Evolutionary conservation across 1,140 invertebrate genomes (phyloP).

Genomic region (Orius insidiosus): DNA sequence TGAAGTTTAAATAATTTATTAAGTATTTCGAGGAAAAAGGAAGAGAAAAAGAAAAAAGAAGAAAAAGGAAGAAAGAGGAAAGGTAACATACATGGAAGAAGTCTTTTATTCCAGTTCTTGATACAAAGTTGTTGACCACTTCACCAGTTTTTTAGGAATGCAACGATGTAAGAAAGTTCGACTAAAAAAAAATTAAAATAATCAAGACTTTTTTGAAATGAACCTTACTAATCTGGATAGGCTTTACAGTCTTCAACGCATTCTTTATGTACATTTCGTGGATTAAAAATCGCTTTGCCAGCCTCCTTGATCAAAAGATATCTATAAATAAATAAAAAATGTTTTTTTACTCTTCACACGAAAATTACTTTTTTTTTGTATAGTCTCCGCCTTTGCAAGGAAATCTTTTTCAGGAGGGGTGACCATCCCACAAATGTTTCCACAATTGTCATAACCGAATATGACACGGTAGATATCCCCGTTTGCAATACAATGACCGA

Average conservation of each 20-base stretch:
- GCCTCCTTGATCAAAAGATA: slow-evolving; percentile 25
- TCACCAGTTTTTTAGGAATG: slow-evolving; percentile 29
- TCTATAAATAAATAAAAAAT: slow-evolving; percentile 20
- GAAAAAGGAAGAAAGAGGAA: slow-evolving; percentile 13
- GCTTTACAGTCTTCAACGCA: slow-evolving; percentile 31
- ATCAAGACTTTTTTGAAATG: slow-evolving; percentile 7
- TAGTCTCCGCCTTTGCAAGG: slow-evolving; percentile 32
- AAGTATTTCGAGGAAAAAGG: too few relatives aligned
- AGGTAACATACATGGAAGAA: slow-evolving; percentile 32
- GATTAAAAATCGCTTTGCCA: slow-evolving; percentile 20
- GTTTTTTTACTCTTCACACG: slow-evolving; percentile 23
- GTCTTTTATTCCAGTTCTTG: slow-evolving; percentile 31
- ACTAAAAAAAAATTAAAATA: slow-evolving; percentile 25
- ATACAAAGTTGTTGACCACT: slow-evolving; percentile 28
- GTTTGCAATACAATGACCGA: slow-evolving; percentile 31
- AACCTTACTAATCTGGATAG: slow-evolving; percentile 29
- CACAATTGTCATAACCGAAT: slow-evolving; percentile 48
- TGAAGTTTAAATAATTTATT: slow-evolving; percentile 21
- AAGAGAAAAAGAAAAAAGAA: slow-evolving; percentile 9
- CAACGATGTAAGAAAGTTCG: slow-evolving; percentile 35
- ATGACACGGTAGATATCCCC: slow-evolving; percentile 39
- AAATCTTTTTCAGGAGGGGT: slow-evolving; percentile 24
- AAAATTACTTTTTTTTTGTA: slow-evolving; percentile 29
- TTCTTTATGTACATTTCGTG: slow-evolving; percentile 23
- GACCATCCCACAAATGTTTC: slow-evolving; percentile 43